Evolutionary conservation across 2,888 invertebrate genomes (phyloP), one percentile per base, ranked within the genome.

Genomic region (Andrena bicolor): DNA sequence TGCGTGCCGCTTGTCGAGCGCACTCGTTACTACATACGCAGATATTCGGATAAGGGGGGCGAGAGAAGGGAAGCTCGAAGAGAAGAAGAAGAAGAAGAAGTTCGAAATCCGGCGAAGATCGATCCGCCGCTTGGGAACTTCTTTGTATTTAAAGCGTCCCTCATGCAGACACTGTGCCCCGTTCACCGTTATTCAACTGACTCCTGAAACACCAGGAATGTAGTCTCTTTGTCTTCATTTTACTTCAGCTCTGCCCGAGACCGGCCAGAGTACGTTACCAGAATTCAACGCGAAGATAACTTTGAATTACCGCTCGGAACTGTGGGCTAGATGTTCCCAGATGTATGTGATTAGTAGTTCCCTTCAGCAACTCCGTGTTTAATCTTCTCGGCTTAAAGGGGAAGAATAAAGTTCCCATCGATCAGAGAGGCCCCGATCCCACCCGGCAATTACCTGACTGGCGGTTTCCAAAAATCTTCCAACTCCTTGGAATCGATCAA

Each of bases 21-120:
- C 84, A 85, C 85, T 88, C 86, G 86, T 90, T 90, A 89, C 89
- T 83, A 80, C 84, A 71, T 84, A 63, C 73, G 70, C 75, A 76
- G 86, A 82, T 88, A 86, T 77, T 83, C 78, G 82, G 86, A 85
- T 78, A 82, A 78, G 75, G 16, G 28, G 26, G 16, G n/a, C n/a
- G n/a, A 5, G 26, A 56, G 58, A 35, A 30, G 35, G 41, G 30
- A 41, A 41, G 20, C 49, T n/a, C n/a, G n/a, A n/a, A n/a, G 49
- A 28, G 23, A 28, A 32, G 2, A 41, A 41, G 30, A 20, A 30
- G 23, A 49, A 49, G 64, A 63, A 79, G 63, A 61, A 75, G 41
- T 35, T 28, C n/a, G 30, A 51, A 53, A 71, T 71, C 41, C 58
- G 13, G 20, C 10, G 51, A 58, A 30, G 30, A 66, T 58, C 35